Evolutionary conservation across 2,888 invertebrate species (phyloP).

Genomic region (Corbicula japonica): DNA sequence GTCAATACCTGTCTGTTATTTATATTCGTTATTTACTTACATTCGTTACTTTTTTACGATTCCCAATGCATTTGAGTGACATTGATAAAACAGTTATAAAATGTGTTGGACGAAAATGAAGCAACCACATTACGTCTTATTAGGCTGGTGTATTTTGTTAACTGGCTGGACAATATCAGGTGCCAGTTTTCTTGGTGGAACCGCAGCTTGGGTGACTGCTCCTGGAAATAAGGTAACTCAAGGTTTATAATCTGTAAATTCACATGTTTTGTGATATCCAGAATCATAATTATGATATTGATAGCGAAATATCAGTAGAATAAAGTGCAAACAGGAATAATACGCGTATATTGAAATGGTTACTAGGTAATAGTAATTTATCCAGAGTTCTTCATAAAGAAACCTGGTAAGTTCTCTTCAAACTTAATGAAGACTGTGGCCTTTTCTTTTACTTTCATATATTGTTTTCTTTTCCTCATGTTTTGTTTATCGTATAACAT

Average conservation of each 20-base stretch:
- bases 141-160: not conserved
- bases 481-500: too few relatives aligned
- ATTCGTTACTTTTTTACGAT: too few relatives aligned
- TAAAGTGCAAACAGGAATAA: not conserved
- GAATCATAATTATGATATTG: not conserved
- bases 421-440: too few relatives aligned
- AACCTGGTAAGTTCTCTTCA: too few relatives aligned
- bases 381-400: not conserved
- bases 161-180: not conserved
- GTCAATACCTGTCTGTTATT: too few relatives aligned
- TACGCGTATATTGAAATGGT: not conserved
- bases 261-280: not conserved
- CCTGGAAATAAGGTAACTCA: slow-evolving; percentile 2
- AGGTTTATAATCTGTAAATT: not conserved
- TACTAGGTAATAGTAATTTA: not conserved
- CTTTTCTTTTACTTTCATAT: too few relatives aligned
- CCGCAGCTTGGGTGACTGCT: slow-evolving; percentile 7
- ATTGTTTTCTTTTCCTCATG: too few relatives aligned
- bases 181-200: slow-evolving; percentile 14
- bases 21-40: too few relatives aligned
- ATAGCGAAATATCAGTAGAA: not conserved
- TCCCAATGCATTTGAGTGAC: too few relatives aligned
- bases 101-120: too few relatives aligned
- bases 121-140: too few relatives aligned
- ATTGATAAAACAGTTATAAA: too few relatives aligned